phyloP scores from a whole-genome alignment of 1,140 invertebrate genomes.

The Pinna nobilis region DNA sequence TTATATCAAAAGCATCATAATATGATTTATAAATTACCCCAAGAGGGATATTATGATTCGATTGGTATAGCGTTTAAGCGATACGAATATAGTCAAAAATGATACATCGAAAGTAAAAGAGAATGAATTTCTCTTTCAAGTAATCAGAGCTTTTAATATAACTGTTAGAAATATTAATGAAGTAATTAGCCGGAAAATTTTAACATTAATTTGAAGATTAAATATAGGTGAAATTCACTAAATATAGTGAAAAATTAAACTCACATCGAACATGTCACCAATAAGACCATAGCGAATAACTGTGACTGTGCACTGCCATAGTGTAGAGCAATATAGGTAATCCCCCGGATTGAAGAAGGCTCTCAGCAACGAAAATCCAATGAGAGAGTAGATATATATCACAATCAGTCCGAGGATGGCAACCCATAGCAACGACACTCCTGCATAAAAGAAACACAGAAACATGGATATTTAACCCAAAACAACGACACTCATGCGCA shows the following conservation, averaged over 20 bases:
- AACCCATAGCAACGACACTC: conserved; percentile 74
- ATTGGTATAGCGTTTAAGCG: no score
- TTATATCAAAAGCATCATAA: no score
- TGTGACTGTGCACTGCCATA: conserved; percentile 73
- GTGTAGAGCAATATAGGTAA: conserved; percentile 69
- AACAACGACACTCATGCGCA: background rate
- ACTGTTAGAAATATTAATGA: no score
- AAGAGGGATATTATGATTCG: no score
- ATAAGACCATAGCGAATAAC: conserved; percentile 73
- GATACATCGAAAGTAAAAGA: no score
- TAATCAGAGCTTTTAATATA: no score
- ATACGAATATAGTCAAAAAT: no score
- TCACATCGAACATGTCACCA: conserved; percentile 74
- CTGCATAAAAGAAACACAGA: conserved; percentile 53
- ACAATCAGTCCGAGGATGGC: conserved; percentile 72
- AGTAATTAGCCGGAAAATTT: no score
- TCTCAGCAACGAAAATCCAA: conserved; percentile 71
- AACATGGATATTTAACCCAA: background rate
- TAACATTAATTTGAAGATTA: no score
- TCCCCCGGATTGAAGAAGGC: conserved; percentile 64
- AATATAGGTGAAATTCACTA: no score
- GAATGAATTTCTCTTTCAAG: no score
- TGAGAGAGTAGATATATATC: conserved; percentile 73
- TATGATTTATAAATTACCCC: no score
- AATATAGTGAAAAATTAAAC: background rate